A percentile compares a stretch with the other conserved stretches of the same genome.
phyloP scores from a whole-genome alignment of 2,888 invertebrate species.

The Nemurella pictetii region DNA sequence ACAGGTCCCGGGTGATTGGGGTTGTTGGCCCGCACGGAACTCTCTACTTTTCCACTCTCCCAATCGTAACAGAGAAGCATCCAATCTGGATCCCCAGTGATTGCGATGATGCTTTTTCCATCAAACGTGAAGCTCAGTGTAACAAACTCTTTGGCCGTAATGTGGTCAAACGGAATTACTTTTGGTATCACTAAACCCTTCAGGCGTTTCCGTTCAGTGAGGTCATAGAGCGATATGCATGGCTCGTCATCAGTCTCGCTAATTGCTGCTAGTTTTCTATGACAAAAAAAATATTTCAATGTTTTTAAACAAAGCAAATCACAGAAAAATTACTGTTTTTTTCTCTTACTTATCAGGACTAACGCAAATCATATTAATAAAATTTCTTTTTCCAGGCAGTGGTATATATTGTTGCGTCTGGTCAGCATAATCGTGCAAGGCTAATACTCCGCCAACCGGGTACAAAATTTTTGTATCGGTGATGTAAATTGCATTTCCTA shows the following conservation, averaged over 20 bases:
- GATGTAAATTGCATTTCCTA: conserved; percentile 72
- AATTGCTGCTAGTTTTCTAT: conserved; percentile 65
- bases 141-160: conserved; percentile 64
- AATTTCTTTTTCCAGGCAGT: conserved; percentile 66
- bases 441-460: conserved; percentile 76
- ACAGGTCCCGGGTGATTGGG: conserved; percentile 60
- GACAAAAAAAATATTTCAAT: conserved; percentile 1
- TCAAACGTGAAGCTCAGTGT: conserved; percentile 79
- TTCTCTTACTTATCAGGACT: conserved; percentile 67
- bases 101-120: conserved; percentile 75
- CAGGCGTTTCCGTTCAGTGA: conserved; percentile 68
- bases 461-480: conserved; percentile 77
- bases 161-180: conserved; percentile 60
- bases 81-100: conserved; percentile 85
- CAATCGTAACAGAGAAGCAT: conserved; percentile 77
- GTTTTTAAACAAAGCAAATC: no score
- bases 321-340: background rate
- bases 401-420: conserved; percentile 74
- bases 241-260: conserved; percentile 59
- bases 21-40: conserved; percentile 71
- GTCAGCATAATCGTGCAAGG: conserved; percentile 71
- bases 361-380: conserved; percentile 61
- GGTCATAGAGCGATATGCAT: conserved; percentile 70
- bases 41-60: conserved; percentile 81
- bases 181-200: conserved; percentile 58